Evolutionary conservation across 2,113 vertebrate species (phyloP), one percentile per base, ranked within the genome.

Genomic region (Grantiella picta): DNA sequence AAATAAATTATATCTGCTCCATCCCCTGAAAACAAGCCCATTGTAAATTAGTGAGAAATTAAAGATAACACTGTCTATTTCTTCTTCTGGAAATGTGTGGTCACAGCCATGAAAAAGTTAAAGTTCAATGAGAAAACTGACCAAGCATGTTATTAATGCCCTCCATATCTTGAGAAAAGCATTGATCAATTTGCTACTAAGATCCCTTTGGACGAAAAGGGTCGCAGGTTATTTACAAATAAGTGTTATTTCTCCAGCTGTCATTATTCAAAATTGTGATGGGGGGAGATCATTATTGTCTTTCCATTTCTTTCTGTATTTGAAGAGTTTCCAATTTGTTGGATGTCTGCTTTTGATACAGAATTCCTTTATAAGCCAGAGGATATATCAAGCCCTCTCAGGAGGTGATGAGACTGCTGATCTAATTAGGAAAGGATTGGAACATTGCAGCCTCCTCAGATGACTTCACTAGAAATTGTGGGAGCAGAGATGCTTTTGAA

Each of bases 371-470:
- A 75, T 90, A 92, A 93, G 76, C 57, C 18, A 89, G 72, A 84
- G 79, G 60, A 78, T 49, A 52, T 42, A 82, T 45, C 35, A 88
- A 78, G 14, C 25, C 35, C n/a, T 84, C 72, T 91, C 83, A 72
- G 80, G 76, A 90, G 85, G 47, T 49, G 79, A 78, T 1, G 6
- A 92, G 60, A 33, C 72, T 75, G 70, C 79, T 93, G 82, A 59
- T 90, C 69, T 94, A 90, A 95, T 89, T 94, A 86, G 80, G 79
- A 36, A 63, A 78, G 82, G 76, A 86, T 78, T 94, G 2, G 72
- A 93, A 69, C 60, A 59, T 25, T 68, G 60, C 76, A 78, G 53
- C 64, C 57, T 60, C 61, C 40, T 86, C 49, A 36, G 57, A 47
- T 33, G 76, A 23, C 45, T 84, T 89, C 72, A 36, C 23, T 68